Conservation (phyloP, 2,888 invertebrate genomes). For the Lithophane semibrunnea region DNA sequence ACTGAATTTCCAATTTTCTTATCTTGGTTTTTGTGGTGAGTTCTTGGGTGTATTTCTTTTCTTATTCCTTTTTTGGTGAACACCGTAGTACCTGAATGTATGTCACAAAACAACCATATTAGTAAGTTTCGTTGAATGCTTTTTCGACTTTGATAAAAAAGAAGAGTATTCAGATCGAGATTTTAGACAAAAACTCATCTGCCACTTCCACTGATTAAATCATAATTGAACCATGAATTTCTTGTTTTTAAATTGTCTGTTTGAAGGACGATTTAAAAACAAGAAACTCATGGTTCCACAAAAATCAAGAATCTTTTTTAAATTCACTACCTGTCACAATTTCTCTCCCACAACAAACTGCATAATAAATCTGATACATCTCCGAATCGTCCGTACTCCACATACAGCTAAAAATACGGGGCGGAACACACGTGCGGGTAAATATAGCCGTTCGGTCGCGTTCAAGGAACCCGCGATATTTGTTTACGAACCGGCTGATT, state of each 20-base stretch:
- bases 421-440: conserved; percentile 64
- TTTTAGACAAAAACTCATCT: background rate
- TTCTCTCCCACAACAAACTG: conserved; percentile 9
- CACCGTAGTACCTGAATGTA: background rate
- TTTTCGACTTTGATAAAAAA: background rate
- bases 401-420: conserved; percentile 64
- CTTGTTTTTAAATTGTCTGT: too few relatives aligned
- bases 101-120: background rate
- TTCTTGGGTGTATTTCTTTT: background rate
- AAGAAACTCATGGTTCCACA: too few relatives aligned
- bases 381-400: conserved; percentile 17
- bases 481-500: conserved; percentile 60
- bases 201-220: background rate
- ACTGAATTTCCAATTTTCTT: conserved; percentile 44
- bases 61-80: background rate
- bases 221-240: background rate
- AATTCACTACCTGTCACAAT: background rate
- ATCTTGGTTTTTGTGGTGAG: conserved; percentile 14
- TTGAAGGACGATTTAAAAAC: too few relatives aligned
- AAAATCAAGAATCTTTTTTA: background rate
- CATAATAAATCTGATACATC: conserved; percentile 26
- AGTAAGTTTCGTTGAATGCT: background rate
- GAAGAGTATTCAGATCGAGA: too few relatives aligned
- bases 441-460: conserved; percentile 61
- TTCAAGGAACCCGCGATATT: conserved; percentile 66